A percentile compares a stretch with the other conserved stretches of the same genome.
These are phyloP conservation scores for Pelosia muscerda DNA, from an alignment of 2,888 invertebrate species.

Conservation along the genomic window DNA sequence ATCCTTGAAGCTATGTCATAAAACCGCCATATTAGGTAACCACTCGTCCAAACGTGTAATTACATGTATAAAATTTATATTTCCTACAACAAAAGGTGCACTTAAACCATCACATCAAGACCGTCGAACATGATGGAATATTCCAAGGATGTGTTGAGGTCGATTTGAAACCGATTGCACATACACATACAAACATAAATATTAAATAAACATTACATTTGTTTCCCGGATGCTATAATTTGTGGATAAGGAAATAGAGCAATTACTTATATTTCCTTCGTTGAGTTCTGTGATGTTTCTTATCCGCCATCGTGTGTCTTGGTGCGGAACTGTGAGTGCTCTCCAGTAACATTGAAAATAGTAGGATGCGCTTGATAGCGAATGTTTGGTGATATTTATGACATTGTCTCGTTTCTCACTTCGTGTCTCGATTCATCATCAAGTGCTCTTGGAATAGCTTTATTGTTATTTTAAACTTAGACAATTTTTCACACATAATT, in stretches of 20 bases:
- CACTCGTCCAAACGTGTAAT: constrained; percentile 9
- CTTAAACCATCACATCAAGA: neutral
- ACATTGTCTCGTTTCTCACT: neutral
- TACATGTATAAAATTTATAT: constrained; percentile 9
- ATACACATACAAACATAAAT: constrained; percentile 17
- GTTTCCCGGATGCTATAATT: constrained; percentile 42
- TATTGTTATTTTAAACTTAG: too few relatives aligned
- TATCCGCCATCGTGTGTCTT: constrained; percentile 38
- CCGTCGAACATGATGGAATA: neutral
- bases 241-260: constrained; percentile 36
- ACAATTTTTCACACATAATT: too few relatives aligned
- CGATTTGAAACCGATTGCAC: constrained; percentile 32
- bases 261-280: constrained; percentile 44
- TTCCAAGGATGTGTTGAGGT: constrained; percentile 30
- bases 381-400: neutral
- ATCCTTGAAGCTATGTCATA: neutral
- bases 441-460: too few relatives aligned
- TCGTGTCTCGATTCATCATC: neutral
- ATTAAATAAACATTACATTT: constrained; percentile 12
- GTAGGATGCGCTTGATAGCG: neutral
- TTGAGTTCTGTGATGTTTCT: constrained; percentile 29
- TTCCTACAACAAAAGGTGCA: constrained; percentile 4
- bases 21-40: neutral
- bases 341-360: constrained; percentile 23
- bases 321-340: constrained; percentile 39